phyloP scores from a whole-genome alignment of 2,888 invertebrate species.

The Selenia dentaria region DNA sequence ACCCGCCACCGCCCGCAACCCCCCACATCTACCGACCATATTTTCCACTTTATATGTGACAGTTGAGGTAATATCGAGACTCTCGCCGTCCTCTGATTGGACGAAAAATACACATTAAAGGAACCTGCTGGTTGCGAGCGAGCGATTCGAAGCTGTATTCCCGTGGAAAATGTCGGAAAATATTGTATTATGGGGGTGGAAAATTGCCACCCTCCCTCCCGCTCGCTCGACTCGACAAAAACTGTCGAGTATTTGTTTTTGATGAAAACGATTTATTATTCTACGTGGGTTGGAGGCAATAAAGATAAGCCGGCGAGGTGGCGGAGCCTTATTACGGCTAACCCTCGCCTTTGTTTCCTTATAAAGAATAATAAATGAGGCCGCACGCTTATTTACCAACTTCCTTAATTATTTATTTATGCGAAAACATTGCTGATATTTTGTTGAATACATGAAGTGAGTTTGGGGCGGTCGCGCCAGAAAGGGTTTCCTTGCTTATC shows the following conservation, averaged over 20 bases:
- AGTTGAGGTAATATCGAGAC: constrained; percentile 86
- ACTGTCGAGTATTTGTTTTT: constrained; percentile 86
- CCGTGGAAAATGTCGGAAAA: constrained; percentile 85
- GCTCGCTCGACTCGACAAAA: constrained; percentile 83
- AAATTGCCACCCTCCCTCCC: constrained; percentile 83
- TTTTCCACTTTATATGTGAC: constrained; percentile 86
- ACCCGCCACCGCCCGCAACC: constrained; percentile 44
- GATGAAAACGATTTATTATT: constrained; percentile 85
- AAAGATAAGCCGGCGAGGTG: constrained; percentile 85
- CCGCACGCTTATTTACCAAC: constrained; percentile 82
- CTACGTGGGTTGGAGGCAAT: constrained; percentile 85
- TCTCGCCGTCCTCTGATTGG: constrained; percentile 85
- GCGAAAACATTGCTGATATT: constrained; percentile 78
- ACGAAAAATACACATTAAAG: constrained; percentile 86
- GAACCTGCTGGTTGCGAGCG: constrained; percentile 82
- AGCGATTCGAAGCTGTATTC: constrained; percentile 85
- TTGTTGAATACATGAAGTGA: constrained; percentile 61
- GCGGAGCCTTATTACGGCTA: constrained; percentile 85
- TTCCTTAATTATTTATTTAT: constrained; percentile 84
- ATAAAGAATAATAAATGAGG: constrained; percentile 85
- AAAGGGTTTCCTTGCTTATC: constrained; percentile 36
- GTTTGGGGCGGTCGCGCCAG: constrained; percentile 40
- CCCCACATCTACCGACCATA: constrained; percentile 84
- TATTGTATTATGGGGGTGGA: constrained; percentile 85
- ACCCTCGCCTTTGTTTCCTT: constrained; percentile 85